Evolutionary conservation across 2,113 vertebrate species (phyloP).

Genomic region (Ophiodon elongatus): DNA sequence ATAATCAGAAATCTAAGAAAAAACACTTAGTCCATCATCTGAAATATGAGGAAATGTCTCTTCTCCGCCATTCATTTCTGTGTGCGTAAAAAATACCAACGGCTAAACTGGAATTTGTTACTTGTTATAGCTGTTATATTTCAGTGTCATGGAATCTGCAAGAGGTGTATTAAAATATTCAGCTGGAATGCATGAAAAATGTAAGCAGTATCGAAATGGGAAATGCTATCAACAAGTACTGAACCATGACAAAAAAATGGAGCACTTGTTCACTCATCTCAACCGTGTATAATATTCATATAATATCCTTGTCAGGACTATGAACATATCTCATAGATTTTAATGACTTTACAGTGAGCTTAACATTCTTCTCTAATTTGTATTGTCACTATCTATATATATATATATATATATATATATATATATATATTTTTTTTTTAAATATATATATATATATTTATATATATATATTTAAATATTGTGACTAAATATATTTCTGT

Average conservation of each 20-base stretch:
- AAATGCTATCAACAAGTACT: slow-evolving; percentile 14
- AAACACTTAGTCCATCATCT: not conserved
- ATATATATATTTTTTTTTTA: too few relatives aligned
- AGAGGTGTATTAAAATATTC: not conserved
- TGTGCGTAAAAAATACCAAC: not conserved
- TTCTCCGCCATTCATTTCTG: not conserved
- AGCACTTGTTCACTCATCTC: slow-evolving; percentile 6
- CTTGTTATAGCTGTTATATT: not conserved
- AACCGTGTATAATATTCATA: not conserved
- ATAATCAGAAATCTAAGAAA: not conserved
- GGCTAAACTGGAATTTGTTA: not conserved
- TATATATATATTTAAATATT: not conserved
- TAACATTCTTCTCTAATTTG: not conserved
- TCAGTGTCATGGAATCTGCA: not conserved
- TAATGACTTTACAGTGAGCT: not conserved
- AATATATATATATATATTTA: not conserved
- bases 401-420: too few relatives aligned
- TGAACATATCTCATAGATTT: not conserved
- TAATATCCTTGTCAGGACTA: not conserved
- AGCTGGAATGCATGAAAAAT: slow-evolving; percentile 11
- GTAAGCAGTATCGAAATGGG: not conserved
- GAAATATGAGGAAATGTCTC: not conserved
- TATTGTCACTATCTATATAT: not conserved
- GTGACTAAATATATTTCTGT: not conserved
- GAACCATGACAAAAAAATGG: not conserved